phyloP scores from a whole-genome alignment of 2,888 invertebrate species.

The Perdita meconis region DNA sequence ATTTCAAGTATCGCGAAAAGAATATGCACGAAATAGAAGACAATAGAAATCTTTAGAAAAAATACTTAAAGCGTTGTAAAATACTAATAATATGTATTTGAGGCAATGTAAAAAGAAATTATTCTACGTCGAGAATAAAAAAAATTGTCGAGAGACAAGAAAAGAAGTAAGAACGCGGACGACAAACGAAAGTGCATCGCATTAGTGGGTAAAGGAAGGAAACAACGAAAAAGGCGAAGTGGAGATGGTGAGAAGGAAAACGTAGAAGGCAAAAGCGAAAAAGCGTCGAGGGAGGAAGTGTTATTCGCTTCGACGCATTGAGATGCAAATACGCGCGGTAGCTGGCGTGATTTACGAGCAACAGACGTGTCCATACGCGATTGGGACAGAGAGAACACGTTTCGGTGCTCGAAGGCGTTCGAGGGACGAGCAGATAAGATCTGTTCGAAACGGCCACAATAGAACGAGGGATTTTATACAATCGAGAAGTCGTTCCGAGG shows the following conservation, averaged over 20 bases:
- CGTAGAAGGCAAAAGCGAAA: constrained; percentile 13
- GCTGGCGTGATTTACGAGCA: constrained; percentile 75
- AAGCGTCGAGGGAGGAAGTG: constrained; percentile 40
- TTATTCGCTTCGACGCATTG: constrained; percentile 67
- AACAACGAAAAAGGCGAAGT: neutral
- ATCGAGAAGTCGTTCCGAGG: constrained; percentile 47
- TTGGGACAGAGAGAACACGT: constrained; percentile 45
- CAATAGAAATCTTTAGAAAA: no score
- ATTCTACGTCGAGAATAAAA: neutral
- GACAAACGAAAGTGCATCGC: constrained; percentile 11
- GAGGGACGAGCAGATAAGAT: constrained; percentile 66
- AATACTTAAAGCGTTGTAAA: no score
- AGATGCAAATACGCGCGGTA: constrained; percentile 73
- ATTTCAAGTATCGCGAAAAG: no score
- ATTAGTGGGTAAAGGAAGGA: neutral
- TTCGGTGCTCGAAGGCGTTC: constrained; percentile 56
- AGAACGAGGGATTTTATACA: constrained; percentile 52
- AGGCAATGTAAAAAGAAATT: no score
- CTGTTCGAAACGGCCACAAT: constrained; percentile 61
- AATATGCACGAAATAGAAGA: no score
- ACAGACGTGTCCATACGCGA: constrained; percentile 66
- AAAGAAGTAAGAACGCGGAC: neutral
- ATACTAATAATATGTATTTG: no score
- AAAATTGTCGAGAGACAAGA: neutral
- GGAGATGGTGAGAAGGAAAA: constrained; percentile 16